Evolutionary conservation across 2,888 invertebrate species (phyloP).

Genomic region (Eupeodes luniger): DNA sequence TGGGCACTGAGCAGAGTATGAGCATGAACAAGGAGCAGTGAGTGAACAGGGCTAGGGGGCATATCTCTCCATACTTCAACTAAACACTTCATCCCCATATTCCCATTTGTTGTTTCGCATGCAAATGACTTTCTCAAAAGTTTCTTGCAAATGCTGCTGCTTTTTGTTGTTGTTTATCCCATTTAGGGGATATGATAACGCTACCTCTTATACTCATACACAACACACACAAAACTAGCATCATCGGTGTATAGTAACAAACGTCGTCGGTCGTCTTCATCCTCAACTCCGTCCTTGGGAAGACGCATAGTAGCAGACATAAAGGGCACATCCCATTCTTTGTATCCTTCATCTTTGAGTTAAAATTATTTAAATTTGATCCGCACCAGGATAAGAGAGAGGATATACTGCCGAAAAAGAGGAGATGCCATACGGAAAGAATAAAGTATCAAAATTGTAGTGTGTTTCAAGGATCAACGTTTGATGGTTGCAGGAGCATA

Average conservation of each 20-base stretch:
- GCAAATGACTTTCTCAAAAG: slow-evolving; percentile 71
- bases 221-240: slow-evolving; percentile 3
- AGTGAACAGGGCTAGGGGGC: not conserved
- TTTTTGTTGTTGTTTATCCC: slow-evolving; percentile 49
- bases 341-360: slow-evolving; percentile 27
- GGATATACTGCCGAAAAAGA: slow-evolving; percentile 30
- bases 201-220: not conserved
- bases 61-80: not conserved
- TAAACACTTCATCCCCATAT: slow-evolving; percentile 40
- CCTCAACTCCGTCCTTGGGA: slow-evolving; percentile 31
- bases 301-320: slow-evolving; percentile 28
- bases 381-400: slow-evolving; percentile 23
- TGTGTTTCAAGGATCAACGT: slow-evolving; percentile 35
- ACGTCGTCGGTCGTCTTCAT: slow-evolving; percentile 27
- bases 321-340: slow-evolving; percentile 29
- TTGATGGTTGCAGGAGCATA: not conserved
- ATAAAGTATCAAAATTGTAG: slow-evolving; percentile 43
- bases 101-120: slow-evolving; percentile 63
- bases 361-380: slow-evolving; percentile 62
- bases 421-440: slow-evolving; percentile 25
- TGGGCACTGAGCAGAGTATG: not conserved
- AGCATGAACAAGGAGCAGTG: not conserved
- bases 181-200: slow-evolving; percentile 51
- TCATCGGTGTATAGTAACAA: slow-evolving; percentile 24
- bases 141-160: slow-evolving; percentile 52